These are phyloP conservation scores for Ectemnius cavifrons DNA, from an alignment of 2,888 invertebrate genomes.

Conservation along the genomic window DNA sequence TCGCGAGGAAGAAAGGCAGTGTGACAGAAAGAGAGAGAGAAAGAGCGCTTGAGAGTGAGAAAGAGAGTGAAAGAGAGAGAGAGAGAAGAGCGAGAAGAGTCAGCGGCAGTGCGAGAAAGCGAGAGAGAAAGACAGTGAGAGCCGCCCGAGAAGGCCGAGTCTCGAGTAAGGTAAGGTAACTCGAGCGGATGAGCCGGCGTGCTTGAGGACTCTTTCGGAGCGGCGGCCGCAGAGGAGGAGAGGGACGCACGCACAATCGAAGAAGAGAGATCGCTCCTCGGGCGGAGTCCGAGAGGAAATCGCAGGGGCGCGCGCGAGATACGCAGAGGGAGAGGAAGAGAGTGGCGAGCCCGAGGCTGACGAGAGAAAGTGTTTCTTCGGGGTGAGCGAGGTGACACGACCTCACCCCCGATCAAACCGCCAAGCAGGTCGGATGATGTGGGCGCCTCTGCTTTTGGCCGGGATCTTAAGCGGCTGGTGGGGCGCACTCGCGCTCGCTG, in stretches of 20 bases:
- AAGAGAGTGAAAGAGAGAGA: neutral
- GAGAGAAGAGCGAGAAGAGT: slow-evolving; percentile 8
- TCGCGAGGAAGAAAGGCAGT: slow-evolving; percentile 12
- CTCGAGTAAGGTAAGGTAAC: too few species aligned
- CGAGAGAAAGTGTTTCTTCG: slow-evolving; percentile 50
- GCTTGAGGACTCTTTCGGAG: slow-evolving; percentile 8
- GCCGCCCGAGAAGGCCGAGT: neutral
- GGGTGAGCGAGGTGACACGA: slow-evolving; percentile 63
- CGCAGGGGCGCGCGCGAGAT: slow-evolving; percentile 1
- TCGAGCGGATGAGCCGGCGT: slow-evolving; percentile 1
- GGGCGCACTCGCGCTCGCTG: slow-evolving; percentile 71
- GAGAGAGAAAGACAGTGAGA: slow-evolving; percentile 9
- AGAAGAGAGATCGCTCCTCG: slow-evolving; percentile 12
- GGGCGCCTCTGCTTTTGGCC: slow-evolving; percentile 75
- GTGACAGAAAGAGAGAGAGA: neutral
- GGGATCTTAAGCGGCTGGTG: slow-evolving; percentile 76
- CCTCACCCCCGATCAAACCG: slow-evolving; percentile 64
- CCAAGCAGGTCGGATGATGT: slow-evolving; percentile 73
- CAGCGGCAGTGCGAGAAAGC: slow-evolving; percentile 6
- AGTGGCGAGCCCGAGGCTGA: slow-evolving; percentile 27
- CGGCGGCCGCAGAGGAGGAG: slow-evolving; percentile 17
- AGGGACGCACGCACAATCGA: slow-evolving; percentile 6
- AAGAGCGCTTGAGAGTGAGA: slow-evolving; percentile 9
- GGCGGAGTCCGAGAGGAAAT: slow-evolving; percentile 11
- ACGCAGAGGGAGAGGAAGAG: slow-evolving; percentile 13